Evolutionary conservation across 2,797 vertebrate species (phyloP).

Genomic region (Karalla daura): DNA sequence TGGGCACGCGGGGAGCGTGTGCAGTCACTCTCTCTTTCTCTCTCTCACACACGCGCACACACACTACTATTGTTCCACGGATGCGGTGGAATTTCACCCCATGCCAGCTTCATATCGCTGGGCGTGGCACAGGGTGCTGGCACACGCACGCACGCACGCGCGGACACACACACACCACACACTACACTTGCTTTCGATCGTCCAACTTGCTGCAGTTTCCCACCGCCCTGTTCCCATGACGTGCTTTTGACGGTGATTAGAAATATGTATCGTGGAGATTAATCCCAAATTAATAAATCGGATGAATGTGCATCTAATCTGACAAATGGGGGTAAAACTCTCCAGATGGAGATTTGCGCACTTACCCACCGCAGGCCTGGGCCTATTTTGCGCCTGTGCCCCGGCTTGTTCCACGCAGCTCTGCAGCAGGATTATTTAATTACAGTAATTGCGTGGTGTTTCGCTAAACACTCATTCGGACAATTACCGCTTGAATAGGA

Average conservation of each 20-base stretch:
- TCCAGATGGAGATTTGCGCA: constrained; percentile 75
- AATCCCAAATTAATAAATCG: constrained; percentile 74
- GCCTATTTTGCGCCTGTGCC: constrained; percentile 47
- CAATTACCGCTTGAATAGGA: constrained; percentile 56
- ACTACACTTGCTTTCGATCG: too few species aligned
- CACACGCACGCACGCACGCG: too few species aligned
- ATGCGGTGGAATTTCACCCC: constrained; percentile 94
- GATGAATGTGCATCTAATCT: constrained; percentile 74
- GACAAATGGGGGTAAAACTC: constrained; percentile 67
- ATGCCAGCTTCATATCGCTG: constrained; percentile 84
- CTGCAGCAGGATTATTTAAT: constrained; percentile 73
- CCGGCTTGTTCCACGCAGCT: constrained; percentile 28
- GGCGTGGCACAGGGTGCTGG: constrained; percentile 77
- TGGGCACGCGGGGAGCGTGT: constrained; percentile 3
- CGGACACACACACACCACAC: too few species aligned
- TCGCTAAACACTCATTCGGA: constrained; percentile 58
- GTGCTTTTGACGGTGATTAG: constrained; percentile 35
- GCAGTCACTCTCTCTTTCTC: not conserved
- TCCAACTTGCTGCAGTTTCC: constrained; percentile 56
- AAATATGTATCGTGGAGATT: constrained; percentile 47
- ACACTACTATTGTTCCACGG: constrained; percentile 81
- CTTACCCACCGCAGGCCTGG: constrained; percentile 35
- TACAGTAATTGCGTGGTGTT: constrained; percentile 69
- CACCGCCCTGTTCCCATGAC: not conserved
- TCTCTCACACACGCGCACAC: constrained; percentile 1